phyloP scores from a whole-genome alignment of 2,797 vertebrate genomes.

The Malurus splendens region DNA sequence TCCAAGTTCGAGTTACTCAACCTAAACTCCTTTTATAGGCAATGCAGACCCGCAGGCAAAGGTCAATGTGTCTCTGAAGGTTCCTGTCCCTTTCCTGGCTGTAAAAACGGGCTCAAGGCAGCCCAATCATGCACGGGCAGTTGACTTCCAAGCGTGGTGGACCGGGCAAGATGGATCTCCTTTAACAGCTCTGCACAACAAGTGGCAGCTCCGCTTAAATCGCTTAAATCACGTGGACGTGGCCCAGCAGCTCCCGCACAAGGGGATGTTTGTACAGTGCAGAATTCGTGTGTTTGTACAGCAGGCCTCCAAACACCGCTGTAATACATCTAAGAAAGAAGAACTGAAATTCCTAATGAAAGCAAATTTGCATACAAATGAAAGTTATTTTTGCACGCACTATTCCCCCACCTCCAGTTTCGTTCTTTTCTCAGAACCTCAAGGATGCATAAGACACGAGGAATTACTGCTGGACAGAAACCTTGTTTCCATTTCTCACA shows the following conservation, averaged over 20 bases:
- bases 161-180: neutral
- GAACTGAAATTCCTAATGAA: slow-evolving; percentile 48
- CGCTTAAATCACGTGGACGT: neutral
- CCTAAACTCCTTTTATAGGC: neutral
- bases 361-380: slow-evolving; percentile 56
- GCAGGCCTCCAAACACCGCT: slow-evolving; percentile 8
- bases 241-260: neutral
- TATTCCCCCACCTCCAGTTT: slow-evolving; percentile 41
- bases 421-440: slow-evolving; percentile 20
- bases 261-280: neutral
- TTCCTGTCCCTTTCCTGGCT: neutral
- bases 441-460: slow-evolving; percentile 20
- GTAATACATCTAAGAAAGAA: slow-evolving; percentile 36
- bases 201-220: neutral
- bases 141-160: neutral
- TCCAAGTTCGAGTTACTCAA: neutral
- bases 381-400: slow-evolving; percentile 38
- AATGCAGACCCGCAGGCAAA: neutral
- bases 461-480: slow-evolving; percentile 51
- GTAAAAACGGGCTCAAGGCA: neutral
- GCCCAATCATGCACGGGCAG: neutral
- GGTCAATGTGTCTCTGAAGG: neutral
- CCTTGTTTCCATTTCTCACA: slow-evolving; percentile 33
- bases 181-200: neutral
- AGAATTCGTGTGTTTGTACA: slow-evolving; percentile 29